phyloP scores from a whole-genome alignment of 2,113 vertebrate species.

The Morphnarchus princeps region DNA sequence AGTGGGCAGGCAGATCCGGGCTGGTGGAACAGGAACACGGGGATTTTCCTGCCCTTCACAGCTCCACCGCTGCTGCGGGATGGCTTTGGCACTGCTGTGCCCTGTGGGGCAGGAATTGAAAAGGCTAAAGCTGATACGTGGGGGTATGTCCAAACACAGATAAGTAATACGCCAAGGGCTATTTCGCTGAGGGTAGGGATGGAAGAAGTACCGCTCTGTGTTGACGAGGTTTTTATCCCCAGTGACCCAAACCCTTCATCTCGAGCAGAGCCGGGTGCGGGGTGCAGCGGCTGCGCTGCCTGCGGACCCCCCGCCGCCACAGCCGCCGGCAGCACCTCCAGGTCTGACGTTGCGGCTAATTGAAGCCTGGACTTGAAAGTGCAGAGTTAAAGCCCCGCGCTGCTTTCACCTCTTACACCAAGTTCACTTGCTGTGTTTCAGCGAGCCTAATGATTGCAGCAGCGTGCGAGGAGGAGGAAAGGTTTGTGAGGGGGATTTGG shows the following conservation, averaged over 20 bases:
- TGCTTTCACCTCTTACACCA: background rate
- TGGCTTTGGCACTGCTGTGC: background rate
- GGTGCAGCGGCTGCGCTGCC: background rate
- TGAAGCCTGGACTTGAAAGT: background rate
- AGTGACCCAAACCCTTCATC: background rate
- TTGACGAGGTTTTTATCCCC: background rate
- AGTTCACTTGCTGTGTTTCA: background rate
- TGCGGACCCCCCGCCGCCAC: background rate
- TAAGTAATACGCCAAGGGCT: fast-evolving
- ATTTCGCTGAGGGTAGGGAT: background rate
- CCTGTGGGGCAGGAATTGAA: background rate
- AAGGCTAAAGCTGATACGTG: fast-evolving
- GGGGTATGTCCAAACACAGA: background rate
- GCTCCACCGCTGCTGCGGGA: background rate
- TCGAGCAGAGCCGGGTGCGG: background rate
- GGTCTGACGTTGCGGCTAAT: fast-evolving
- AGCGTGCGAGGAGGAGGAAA: background rate
- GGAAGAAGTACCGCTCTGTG: background rate
- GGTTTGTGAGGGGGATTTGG: background rate
- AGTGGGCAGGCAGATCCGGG: fast-evolving
- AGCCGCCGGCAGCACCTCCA: fast-evolving
- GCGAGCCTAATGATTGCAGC: background rate
- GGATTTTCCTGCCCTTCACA: background rate
- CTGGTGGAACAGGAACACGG: fast-evolving
- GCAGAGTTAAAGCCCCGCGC: background rate